These are phyloP conservation scores for Paramisgurnus dabryanus DNA, from an alignment of 2,113 vertebrate genomes.

Conservation along the genomic window DNA sequence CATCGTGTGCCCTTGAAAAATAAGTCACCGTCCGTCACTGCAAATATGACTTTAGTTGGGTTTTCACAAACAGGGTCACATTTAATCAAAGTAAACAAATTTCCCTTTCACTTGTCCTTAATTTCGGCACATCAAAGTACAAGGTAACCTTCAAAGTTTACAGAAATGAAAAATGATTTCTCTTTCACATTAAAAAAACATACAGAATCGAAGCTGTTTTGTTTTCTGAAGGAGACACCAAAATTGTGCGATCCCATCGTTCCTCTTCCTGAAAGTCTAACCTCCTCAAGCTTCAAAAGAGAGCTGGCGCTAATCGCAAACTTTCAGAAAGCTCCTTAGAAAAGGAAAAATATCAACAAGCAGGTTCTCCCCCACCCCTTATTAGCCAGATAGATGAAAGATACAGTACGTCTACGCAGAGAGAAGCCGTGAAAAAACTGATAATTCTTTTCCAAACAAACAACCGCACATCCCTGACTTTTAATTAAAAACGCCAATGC, in stretches of 20 bases:
- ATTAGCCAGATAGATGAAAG: constrained; percentile 79
- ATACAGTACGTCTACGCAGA: constrained; percentile 61
- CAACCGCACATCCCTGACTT: constrained; percentile 80
- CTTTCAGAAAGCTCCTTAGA: constrained; percentile 70
- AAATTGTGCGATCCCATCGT: constrained; percentile 52
- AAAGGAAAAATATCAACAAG: constrained; percentile 76
- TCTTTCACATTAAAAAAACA: background rate
- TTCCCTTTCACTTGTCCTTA: background rate
- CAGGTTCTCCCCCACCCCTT: constrained; percentile 71
- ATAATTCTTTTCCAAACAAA: constrained; percentile 77
- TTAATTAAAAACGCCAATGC: constrained; percentile 83
- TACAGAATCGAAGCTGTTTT: background rate
- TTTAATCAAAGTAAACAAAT: background rate
- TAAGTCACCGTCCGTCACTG: too few species aligned
- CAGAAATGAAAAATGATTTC: background rate
- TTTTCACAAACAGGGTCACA: background rate
- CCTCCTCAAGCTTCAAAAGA: constrained; percentile 57
- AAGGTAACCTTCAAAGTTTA: constrained; percentile 17
- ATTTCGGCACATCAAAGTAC: constrained; percentile 1
- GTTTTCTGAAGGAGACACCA: constrained; percentile 7
- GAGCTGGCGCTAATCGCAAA: constrained; percentile 63
- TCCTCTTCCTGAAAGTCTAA: constrained; percentile 62
- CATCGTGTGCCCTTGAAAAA: too few species aligned
- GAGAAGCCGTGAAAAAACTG: constrained; percentile 68
- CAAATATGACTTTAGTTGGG: too few species aligned